A percentile compares a stretch with the other conserved stretches of the same genome.
Conservation (phyloP, 1,140 invertebrate genomes). For the Campoletis sonorensis region DNA sequence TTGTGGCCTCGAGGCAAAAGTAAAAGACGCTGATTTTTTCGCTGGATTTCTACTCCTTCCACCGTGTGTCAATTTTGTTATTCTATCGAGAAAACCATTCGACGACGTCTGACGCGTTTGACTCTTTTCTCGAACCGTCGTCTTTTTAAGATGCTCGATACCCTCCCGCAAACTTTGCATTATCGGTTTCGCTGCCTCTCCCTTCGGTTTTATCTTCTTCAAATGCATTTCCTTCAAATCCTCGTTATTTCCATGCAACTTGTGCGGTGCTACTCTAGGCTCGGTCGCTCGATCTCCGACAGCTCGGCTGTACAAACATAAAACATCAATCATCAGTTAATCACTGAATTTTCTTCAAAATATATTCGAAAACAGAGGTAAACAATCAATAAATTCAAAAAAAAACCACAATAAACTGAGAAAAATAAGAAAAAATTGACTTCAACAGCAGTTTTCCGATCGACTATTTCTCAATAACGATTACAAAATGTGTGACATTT, state of each 20-base stretch:
- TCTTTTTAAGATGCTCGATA: conserved; percentile 71
- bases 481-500: no score
- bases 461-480: no score
- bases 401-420: no score
- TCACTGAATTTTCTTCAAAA: no score
- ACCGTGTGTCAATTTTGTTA: conserved; percentile 70
- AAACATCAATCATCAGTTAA: background rate
- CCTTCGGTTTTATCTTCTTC: conserved; percentile 73
- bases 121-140: conserved; percentile 64
- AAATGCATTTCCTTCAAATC: conserved; percentile 71
- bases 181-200: conserved; percentile 69
- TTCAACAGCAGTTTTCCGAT: no score
- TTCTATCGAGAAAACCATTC: conserved; percentile 68
- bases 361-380: no score
- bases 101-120: conserved; percentile 66
- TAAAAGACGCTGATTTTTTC: conserved; percentile 74
- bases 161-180: conserved; percentile 71
- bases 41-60: conserved; percentile 69
- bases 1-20: conserved; percentile 71
- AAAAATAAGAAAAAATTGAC: no score
- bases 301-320: conserved; percentile 62
- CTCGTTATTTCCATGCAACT: conserved; percentile 62
- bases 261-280: conserved; percentile 71
- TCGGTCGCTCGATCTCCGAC: conserved; percentile 73
- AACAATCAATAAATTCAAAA: no score